Base-by-base conservation (phyloP, 2,113 vertebrate genomes). In the Actenoides hombroni region DNA sequence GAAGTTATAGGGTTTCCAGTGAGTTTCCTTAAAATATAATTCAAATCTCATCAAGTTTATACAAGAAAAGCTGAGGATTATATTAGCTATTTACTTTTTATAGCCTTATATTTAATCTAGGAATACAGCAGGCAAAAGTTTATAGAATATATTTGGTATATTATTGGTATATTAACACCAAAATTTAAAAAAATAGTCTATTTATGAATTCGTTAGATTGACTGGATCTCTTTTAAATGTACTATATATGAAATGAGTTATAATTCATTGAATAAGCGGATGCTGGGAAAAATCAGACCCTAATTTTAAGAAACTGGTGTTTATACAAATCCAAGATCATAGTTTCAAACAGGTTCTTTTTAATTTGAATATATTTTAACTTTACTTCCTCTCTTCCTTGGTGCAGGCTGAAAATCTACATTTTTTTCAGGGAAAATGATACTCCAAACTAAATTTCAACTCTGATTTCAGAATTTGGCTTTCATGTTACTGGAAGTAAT, bases 41-140 rank as follows among this genome's bases (percentile, higher is more conserved):
- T 92, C 19, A 76, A 86, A 88, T 76, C 39, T 88, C 63, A 81
- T 80, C 26, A 93, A 48, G 48, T 93, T 88, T 90, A 61, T 84
- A 54, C 19, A 93, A 69, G 48, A 88, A 84, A 95, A 82, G 10
- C 39, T 86, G 53, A 90, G 13, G 16, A 71, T 81, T 91, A 86
- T 91, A 68, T 78, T 7, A 68, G 24, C 42, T 64, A 40, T 83
- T 94, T 89, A 56, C 31, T 83, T 83, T 80, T 83, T 88, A 90
- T 71, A 88, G 39, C 39, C 20, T 59, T 88, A 74, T 77, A 64
- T 46, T 83, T 90, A 74, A 70, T 95, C 59, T 88, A 46, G 7
- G 21, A 94, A 90, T 83, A 65, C 2, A 94, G 24, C 6, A 90
- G 59, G 40, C 13, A 94, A 89, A 88, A 85, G 2, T 0, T 29